Conservation (phyloP, 2,797 vertebrate genomes). For the Tapirus indicus region DNA sequence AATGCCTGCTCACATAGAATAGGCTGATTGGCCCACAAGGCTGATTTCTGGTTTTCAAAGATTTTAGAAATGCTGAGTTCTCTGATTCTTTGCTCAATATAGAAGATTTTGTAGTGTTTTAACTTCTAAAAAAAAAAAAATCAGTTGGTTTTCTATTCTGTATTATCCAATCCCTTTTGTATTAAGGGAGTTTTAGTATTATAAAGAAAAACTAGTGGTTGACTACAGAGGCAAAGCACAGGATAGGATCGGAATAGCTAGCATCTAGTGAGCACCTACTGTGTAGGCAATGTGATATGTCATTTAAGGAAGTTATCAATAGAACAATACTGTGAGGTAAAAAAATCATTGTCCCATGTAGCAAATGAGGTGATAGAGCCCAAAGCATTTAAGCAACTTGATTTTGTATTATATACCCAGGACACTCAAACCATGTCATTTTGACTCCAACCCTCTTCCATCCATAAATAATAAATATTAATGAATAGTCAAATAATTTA, state of each 20-base stretch:
- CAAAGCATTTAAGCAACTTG: neutral
- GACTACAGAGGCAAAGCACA: neutral
- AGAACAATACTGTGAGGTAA: neutral
- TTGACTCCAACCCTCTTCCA: neutral
- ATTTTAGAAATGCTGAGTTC: constrained; percentile 21
- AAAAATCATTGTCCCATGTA: neutral
- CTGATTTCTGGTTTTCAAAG: constrained; percentile 31
- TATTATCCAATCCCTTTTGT: neutral
- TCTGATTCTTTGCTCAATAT: neutral
- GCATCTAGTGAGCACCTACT: neutral
- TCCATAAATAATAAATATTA: neutral
- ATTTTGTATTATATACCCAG: neutral
- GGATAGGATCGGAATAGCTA: neutral
- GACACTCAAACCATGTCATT: neutral
- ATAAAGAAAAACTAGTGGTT: neutral
- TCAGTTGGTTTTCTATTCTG: neutral
- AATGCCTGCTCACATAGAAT: neutral
- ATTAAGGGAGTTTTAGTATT: neutral
- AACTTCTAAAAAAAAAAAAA: neutral
- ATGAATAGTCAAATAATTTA: neutral
- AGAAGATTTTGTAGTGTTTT: neutral
- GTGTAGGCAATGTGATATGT: neutral
- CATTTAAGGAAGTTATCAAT: neutral
- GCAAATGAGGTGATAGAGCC: neutral
- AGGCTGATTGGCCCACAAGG: neutral